Percentiles rank a stretch among this genome's conserved stretches.
Conservation (phyloP, 2,888 invertebrate genomes). For the Drosophila helvetica region DNA sequence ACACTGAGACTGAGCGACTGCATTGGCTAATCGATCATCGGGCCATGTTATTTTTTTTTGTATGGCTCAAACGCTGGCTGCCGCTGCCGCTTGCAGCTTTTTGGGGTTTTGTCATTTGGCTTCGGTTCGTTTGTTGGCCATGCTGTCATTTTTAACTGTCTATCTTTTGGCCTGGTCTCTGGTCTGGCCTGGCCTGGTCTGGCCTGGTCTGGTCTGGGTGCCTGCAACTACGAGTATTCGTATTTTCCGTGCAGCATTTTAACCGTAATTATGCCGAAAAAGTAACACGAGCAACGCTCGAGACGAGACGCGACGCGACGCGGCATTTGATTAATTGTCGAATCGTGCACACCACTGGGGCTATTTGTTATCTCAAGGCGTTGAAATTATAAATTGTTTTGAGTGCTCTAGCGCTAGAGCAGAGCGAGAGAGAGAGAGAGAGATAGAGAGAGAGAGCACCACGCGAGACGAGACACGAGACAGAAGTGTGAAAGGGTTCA, state of each 20-base stretch:
- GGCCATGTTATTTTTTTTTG: slow-evolving; percentile 54
- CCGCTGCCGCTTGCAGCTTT: slow-evolving; percentile 16
- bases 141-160: slow-evolving; percentile 71
- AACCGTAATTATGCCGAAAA: slow-evolving; percentile 73
- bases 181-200: slow-evolving; percentile 33
- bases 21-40: slow-evolving; percentile 75
- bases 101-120: slow-evolving; percentile 57
- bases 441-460: slow-evolving; percentile 53
- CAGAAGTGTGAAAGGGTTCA: slow-evolving; percentile 73
- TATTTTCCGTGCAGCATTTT: slow-evolving; percentile 66
- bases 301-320: slow-evolving; percentile 52
- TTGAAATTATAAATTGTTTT: slow-evolving; percentile 78
- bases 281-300: slow-evolving; percentile 51
- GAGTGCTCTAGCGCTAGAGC: slow-evolving; percentile 13
- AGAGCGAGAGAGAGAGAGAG: slow-evolving; percentile 21
- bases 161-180: slow-evolving; percentile 42
- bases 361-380: slow-evolving; percentile 78
- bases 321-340: slow-evolving; percentile 70
- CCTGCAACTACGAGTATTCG: slow-evolving; percentile 31
- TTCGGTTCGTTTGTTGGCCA: slow-evolving; percentile 55
- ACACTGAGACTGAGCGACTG: slow-evolving; percentile 47
- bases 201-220: slow-evolving; percentile 22
- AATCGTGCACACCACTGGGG: slow-evolving; percentile 72
- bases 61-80: not conserved
- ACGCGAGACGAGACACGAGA: slow-evolving; percentile 15